Evolutionary conservation across 2,797 vertebrate species (phyloP).

Genomic region (Phylloscopus collybita): DNA sequence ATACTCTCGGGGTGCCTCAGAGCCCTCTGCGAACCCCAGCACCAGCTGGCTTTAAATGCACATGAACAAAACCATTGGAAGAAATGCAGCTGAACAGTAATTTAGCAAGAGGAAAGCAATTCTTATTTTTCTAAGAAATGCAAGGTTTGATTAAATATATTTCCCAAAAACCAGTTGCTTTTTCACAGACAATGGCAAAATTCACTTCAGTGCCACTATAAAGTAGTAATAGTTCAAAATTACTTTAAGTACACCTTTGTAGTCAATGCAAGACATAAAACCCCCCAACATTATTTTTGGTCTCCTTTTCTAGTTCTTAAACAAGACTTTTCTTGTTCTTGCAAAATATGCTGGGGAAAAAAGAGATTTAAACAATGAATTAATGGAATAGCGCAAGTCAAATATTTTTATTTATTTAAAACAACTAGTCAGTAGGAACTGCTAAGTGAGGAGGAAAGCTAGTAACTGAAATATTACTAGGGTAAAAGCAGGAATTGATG

Average conservation of each 20-base stretch:
- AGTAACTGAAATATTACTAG: background rate
- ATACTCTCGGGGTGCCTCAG: too few relatives aligned
- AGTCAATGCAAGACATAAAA: background rate
- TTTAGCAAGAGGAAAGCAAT: background rate
- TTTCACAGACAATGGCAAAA: background rate
- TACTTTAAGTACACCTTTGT: background rate
- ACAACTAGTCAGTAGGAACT: background rate
- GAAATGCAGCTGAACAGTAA: background rate
- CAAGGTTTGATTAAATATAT: background rate
- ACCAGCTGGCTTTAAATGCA: too few relatives aligned
- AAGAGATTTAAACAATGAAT: background rate
- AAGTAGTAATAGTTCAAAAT: background rate
- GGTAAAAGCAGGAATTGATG: background rate
- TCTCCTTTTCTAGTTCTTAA: background rate
- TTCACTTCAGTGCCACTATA: background rate
- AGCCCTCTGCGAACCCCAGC: too few relatives aligned
- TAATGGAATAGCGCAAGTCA: background rate
- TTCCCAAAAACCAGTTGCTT: background rate
- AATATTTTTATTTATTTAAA: background rate
- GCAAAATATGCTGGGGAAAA: background rate
- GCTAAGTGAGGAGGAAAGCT: background rate
- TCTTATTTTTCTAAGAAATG: background rate
- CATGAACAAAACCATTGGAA: background rate
- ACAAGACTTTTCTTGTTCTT: background rate
- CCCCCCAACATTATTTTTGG: background rate